Conservation (phyloP, 2,113 vertebrate genomes). For the Oreochromis niloticus region DNA sequence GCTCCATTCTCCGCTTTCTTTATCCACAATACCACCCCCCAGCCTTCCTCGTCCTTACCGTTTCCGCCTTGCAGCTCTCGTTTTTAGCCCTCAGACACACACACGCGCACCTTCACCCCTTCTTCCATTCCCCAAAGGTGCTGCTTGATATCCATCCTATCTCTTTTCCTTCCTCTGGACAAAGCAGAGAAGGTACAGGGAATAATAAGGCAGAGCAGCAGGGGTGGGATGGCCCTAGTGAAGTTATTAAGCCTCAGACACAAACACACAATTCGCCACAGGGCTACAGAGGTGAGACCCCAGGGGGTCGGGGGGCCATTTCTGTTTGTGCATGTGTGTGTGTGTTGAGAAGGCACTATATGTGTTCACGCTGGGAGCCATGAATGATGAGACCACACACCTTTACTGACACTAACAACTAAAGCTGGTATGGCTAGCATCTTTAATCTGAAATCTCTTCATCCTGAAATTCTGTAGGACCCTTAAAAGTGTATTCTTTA, state of each 20-base stretch:
- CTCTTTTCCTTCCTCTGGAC: conserved; percentile 40
- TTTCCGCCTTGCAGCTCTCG: conserved; percentile 4
- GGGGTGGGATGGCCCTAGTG: conserved; percentile 38
- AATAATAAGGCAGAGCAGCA: conserved; percentile 58
- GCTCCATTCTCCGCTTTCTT: background rate
- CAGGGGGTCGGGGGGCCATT: conserved; percentile 14
- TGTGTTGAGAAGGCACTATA: background rate
- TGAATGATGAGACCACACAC: conserved; percentile 31
- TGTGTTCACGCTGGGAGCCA: background rate
- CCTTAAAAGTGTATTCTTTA: background rate
- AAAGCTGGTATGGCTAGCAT: background rate
- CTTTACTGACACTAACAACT: background rate
- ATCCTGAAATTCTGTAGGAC: background rate
- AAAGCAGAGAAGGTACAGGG: conserved; percentile 34
- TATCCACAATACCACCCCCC: background rate
- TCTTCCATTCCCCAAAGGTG: background rate
- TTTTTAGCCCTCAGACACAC: background rate
- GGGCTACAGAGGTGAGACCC: conserved; percentile 44
- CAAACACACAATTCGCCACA: conserved; percentile 49
- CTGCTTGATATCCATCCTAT: conserved; percentile 37
- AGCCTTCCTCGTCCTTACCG: background rate
- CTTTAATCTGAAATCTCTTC: background rate
- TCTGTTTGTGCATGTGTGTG: conserved; percentile 11
- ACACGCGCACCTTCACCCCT: background rate
- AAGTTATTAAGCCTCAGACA: conserved; percentile 59